phyloP scores from a whole-genome alignment of 2,797 vertebrate species.

The Halcyon leucocephala region DNA sequence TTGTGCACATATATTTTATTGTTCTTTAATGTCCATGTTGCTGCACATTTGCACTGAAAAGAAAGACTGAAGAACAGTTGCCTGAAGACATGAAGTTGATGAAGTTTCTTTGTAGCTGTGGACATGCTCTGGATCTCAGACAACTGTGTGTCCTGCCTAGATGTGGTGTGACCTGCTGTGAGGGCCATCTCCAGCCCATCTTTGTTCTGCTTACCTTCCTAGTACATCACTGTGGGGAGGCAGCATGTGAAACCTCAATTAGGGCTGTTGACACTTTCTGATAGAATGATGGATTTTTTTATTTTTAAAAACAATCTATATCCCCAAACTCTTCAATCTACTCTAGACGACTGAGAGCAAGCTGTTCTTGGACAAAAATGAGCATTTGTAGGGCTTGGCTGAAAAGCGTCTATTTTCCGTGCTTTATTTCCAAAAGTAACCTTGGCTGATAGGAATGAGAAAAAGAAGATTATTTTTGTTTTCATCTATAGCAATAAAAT shows the following conservation, averaged over 20 bases:
- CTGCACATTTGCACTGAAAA: background rate
- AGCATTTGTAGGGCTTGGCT: background rate
- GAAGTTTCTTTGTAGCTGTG: background rate
- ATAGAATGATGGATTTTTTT: background rate
- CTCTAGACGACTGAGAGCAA: background rate
- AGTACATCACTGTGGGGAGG: fast-evolving
- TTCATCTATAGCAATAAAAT: background rate
- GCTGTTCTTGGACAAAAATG: background rate
- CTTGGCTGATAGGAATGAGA: background rate
- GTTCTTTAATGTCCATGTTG: background rate
- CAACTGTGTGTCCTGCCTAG: background rate
- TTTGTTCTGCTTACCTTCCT: background rate
- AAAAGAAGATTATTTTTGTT: background rate
- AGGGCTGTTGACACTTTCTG: background rate
- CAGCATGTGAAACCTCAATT: background rate
- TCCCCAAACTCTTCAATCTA: background rate
- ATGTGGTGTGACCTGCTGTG: background rate
- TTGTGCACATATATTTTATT: background rate
- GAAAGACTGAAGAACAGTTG: background rate
- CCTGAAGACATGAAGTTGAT: background rate
- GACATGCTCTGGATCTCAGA: background rate
- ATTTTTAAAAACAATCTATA: background rate
- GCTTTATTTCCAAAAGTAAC: background rate
- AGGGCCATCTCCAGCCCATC: background rate
- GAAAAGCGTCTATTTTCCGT: background rate